Evolutionary conservation across 2,888 invertebrate species (phyloP).

Genomic region (Microctonus aethiopoides): DNA sequence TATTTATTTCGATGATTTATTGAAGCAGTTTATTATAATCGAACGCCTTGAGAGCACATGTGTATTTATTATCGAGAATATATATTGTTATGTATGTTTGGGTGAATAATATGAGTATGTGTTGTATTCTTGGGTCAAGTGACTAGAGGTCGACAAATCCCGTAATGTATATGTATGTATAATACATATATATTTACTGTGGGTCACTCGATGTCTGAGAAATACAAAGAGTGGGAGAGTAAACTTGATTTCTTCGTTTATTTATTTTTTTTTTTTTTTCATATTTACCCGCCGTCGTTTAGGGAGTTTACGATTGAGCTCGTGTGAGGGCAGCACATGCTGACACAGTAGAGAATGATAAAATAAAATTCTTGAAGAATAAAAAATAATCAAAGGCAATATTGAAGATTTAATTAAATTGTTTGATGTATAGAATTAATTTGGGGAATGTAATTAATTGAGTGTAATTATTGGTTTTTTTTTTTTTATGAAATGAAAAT

Average conservation of each 20-base stretch:
- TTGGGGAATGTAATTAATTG: too few relatives aligned
- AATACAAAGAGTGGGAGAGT: not conserved
- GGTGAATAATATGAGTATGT: too few relatives aligned
- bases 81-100: not conserved
- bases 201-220: slow-evolving; percentile 7
- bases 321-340: slow-evolving; percentile 17
- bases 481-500: not conserved
- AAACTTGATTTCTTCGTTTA: not conserved
- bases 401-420: too few relatives aligned
- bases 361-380: too few relatives aligned
- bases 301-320: not conserved
- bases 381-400: too few relatives aligned
- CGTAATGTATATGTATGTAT: not conserved
- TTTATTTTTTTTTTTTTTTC: not conserved
- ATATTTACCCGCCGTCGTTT: too few relatives aligned
- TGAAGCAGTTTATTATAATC: not conserved
- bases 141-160: slow-evolving; percentile 9
- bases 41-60: not conserved
- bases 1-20: not conserved
- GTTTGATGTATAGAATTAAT: too few relatives aligned
- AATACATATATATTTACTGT: slow-evolving; percentile 12
- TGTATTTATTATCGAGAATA: not conserved
- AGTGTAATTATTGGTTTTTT: not conserved
- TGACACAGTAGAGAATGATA: not conserved
- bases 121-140: slow-evolving; percentile 14